Conservation (phyloP, 2,888 invertebrate genomes). For the Apamea sordens region DNA sequence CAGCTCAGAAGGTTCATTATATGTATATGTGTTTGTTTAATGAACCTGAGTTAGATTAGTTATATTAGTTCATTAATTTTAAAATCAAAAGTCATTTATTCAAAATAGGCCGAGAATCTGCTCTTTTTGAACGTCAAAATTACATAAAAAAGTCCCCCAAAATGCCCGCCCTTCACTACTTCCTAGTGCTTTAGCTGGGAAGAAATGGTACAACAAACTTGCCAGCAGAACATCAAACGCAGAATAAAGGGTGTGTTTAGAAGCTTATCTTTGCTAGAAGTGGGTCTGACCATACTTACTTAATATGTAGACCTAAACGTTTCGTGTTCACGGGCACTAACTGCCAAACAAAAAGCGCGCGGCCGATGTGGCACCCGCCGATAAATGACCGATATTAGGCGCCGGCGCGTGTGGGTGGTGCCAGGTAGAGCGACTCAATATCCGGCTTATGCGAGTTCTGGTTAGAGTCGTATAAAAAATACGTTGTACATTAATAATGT, state of each 20-base stretch:
- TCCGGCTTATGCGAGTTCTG: neutral
- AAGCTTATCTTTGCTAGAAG: neutral
- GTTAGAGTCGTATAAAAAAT: neutral
- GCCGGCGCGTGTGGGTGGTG: constrained; percentile 4
- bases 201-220: neutral
- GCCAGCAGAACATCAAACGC: neutral
- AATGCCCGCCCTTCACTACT: neutral
- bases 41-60: too few relatives aligned
- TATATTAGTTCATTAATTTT: too few relatives aligned
- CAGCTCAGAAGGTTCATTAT: neutral
- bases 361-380: constrained; percentile 11
- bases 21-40: neutral
- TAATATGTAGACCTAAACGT: neutral
- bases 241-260: neutral
- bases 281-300: neutral
- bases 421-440: constrained; percentile 7
- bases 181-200: neutral
- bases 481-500: too few relatives aligned
- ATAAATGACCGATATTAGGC: constrained; percentile 36
- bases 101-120: neutral
- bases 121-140: neutral
- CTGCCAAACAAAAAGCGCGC: constrained; percentile 32
- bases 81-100: neutral
- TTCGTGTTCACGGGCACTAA: constrained; percentile 38
- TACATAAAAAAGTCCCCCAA: neutral